A percentile compares a stretch with the other conserved stretches of the same genome.
Evolutionary conservation across 2,888 invertebrate genomes (phyloP).

Genomic region (Ischnus inquisitorius): DNA sequence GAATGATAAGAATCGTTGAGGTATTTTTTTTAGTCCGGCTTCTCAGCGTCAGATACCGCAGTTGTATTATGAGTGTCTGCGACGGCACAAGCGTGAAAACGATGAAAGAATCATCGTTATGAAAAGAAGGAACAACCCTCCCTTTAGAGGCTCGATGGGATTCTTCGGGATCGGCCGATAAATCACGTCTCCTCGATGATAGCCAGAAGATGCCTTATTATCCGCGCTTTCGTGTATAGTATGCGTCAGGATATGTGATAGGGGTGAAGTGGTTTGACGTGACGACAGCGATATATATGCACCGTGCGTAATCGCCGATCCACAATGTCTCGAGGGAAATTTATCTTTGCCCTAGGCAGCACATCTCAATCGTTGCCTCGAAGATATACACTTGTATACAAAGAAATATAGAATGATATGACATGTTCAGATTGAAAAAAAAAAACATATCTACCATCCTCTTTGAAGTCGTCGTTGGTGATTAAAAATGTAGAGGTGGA

Average conservation of each 20-base stretch:
- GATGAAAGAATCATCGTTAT: conserved; percentile 31
- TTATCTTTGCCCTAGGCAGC: conserved; percentile 20
- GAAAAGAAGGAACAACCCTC: conserved; percentile 2
- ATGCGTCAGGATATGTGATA: conserved; percentile 4
- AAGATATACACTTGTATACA: background rate
- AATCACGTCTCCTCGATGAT: conserved; percentile 43
- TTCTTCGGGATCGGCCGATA: conserved; percentile 36
- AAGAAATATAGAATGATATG: background rate
- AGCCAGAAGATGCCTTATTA: conserved; percentile 32
- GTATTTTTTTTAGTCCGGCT: background rate
- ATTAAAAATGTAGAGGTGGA: background rate
- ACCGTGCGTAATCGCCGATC: conserved; percentile 44
- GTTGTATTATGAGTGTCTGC: background rate
- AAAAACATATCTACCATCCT: background rate
- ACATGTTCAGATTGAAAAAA: background rate
- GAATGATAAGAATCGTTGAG: background rate
- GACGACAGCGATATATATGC: conserved; percentile 1
- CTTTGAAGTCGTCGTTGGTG: too few relatives aligned
- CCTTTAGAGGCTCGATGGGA: background rate
- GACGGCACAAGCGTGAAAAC: conserved; percentile 2
- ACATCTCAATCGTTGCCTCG: conserved; percentile 2
- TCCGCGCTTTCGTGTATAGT: background rate
- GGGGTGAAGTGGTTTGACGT: conserved; percentile 29
- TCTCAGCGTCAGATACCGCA: background rate
- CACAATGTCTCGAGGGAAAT: conserved; percentile 45